Percentiles rank a stretch among this genome's conserved stretches.
phyloP scores from a whole-genome alignment of 2,888 invertebrate species.

The Scaptomyza tumidula region DNA sequence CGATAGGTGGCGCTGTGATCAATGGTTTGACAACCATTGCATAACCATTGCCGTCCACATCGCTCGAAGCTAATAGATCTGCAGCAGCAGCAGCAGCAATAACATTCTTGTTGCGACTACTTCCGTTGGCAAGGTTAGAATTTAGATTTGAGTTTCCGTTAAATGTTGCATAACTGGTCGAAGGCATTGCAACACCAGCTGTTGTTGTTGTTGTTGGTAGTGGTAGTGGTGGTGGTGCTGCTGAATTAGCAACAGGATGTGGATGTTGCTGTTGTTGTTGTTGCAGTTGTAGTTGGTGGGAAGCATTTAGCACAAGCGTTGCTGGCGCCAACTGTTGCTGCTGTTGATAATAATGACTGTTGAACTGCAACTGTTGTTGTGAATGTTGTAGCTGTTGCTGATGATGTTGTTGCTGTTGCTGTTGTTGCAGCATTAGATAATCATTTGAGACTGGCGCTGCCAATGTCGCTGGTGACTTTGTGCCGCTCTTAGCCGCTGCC shows the following conservation, averaged over 20 bases:
- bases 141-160: slow-evolving; percentile 83
- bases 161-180: slow-evolving; percentile 80
- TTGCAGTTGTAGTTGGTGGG: slow-evolving; percentile 58
- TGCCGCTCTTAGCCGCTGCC: slow-evolving; percentile 46
- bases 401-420: slow-evolving; percentile 33
- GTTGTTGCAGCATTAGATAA: slow-evolving; percentile 62
- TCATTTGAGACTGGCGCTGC: slow-evolving; percentile 58
- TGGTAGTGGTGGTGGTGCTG: slow-evolving; percentile 23
- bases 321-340: slow-evolving; percentile 61
- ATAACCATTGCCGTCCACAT: slow-evolving; percentile 49
- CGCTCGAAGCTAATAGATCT: slow-evolving; percentile 40
- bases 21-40: slow-evolving; percentile 37
- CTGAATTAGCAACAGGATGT: slow-evolving; percentile 65
- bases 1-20: slow-evolving; percentile 46
- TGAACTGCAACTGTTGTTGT: slow-evolving; percentile 47
- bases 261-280: slow-evolving; percentile 50
- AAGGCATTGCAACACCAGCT: slow-evolving; percentile 28
- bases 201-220: slow-evolving; percentile 30
- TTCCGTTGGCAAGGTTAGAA: slow-evolving; percentile 78
- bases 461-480: slow-evolving; percentile 33
- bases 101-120: slow-evolving; percentile 61
- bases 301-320: slow-evolving; percentile 60
- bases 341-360: slow-evolving; percentile 57
- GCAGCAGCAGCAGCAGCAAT: slow-evolving; percentile 17
- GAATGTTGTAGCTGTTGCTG: slow-evolving; percentile 37